A percentile compares a stretch with the other conserved stretches of the same genome.
Conservation (phyloP, 2,113 vertebrate species). For the Eudyptes chrysolophus region DNA sequence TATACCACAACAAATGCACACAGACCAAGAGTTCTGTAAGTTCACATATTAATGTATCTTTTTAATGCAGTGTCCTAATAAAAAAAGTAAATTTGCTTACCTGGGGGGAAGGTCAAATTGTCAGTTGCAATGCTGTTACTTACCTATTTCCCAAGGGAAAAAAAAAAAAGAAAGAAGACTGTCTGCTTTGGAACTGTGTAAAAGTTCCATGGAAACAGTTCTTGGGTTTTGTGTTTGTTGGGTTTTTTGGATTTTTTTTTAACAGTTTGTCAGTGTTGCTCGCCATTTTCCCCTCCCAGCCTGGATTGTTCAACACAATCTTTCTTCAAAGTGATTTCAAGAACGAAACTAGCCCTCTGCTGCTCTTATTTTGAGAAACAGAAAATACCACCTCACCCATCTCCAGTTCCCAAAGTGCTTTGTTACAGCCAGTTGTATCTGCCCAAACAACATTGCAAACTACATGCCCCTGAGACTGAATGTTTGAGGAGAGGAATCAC, state of each 20-base stretch:
- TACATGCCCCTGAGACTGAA: rapidly evolving
- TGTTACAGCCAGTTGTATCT: background rate
- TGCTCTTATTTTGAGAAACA: background rate
- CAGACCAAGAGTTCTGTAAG: background rate
- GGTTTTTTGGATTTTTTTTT: background rate
- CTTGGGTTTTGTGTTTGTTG: too few relatives aligned
- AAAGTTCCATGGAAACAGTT: background rate
- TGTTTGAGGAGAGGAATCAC: background rate
- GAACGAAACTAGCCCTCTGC: background rate
- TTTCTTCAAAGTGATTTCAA: background rate
- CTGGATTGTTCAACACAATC: background rate
- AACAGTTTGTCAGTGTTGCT: background rate
- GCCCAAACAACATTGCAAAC: background rate
- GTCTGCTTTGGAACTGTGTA: rapidly evolving
- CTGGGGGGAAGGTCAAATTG: background rate
- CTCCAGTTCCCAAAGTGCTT: background rate
- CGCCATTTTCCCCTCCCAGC: background rate
- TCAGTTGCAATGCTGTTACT: background rate
- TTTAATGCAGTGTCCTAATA: background rate
- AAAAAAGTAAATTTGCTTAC: background rate
- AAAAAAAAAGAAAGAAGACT: background rate
- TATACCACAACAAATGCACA: background rate
- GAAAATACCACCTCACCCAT: background rate
- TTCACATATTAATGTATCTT: background rate
- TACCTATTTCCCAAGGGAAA: background rate